phyloP scores from a whole-genome alignment of 2,797 vertebrate genomes.

The Sternotherus odoratus region DNA sequence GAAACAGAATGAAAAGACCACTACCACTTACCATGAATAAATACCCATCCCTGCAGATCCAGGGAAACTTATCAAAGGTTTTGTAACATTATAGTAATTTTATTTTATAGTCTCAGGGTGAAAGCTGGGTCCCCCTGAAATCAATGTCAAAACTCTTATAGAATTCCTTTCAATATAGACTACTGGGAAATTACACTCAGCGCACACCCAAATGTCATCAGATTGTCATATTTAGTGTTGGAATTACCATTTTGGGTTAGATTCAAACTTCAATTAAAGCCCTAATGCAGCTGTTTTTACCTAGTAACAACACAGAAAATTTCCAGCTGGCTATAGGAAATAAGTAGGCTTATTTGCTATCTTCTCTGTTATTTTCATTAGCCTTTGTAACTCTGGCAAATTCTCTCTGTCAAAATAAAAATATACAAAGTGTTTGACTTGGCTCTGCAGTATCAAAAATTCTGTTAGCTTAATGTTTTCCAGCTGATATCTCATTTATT shows the following conservation, averaged over 20 bases:
- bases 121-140: background rate
- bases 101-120: background rate
- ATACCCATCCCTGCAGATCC: background rate
- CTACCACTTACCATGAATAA: background rate
- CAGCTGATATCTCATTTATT: background rate
- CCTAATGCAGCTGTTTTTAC: background rate
- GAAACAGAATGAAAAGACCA: background rate
- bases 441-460: background rate
- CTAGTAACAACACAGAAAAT: conserved; percentile 29
- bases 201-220: conserved; percentile 32
- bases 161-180: conserved; percentile 23
- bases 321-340: conserved; percentile 12
- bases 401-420: conserved; percentile 28
- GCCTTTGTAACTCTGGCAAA: conserved; percentile 13
- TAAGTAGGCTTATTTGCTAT: background rate
- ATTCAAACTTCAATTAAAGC: background rate
- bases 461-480: background rate
- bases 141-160: background rate
- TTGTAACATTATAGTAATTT: background rate
- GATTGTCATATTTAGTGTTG: background rate
- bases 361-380: background rate
- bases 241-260: conserved; percentile 10
- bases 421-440: background rate
- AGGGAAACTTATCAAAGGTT: background rate
- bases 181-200: conserved; percentile 1